Evolutionary conservation across 2,113 vertebrate species (phyloP).

Genomic region (Ammodytes marinus): DNA sequence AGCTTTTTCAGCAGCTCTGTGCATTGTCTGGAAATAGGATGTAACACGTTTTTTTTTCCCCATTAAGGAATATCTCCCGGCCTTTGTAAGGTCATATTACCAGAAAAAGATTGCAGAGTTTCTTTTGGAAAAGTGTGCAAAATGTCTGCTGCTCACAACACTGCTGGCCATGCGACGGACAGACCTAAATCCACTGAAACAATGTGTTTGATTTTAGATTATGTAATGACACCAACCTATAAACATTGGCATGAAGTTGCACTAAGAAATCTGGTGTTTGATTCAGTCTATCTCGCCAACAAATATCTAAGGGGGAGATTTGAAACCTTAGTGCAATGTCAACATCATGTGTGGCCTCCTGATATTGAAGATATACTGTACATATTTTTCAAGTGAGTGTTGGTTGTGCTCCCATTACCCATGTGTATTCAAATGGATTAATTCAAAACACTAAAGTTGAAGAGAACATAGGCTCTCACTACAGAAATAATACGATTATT

Average conservation of each 20-base stretch:
- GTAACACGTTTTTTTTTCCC: slow-evolving; percentile 51
- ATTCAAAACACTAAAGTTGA: not conserved
- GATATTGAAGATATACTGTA: slow-evolving; percentile 1
- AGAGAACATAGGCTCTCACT: not conserved
- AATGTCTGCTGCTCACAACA: not conserved
- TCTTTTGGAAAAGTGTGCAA: slow-evolving; percentile 17
- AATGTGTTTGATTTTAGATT: not conserved
- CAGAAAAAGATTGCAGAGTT: slow-evolving; percentile 50
- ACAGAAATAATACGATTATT: not conserved
- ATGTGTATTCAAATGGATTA: not conserved
- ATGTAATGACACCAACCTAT: not conserved
- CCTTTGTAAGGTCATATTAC: slow-evolving; percentile 47
- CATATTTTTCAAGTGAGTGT: not conserved
- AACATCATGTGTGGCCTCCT: not conserved
- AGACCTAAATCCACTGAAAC: not conserved
- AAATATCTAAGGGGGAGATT: not conserved
- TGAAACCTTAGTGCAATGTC: slow-evolving; percentile 2
- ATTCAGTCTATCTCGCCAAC: too few relatives aligned
- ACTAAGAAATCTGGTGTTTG: not conserved
- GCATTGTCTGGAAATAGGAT: slow-evolving; percentile 60
- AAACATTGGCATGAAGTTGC: not conserved
- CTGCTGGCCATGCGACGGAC: not conserved
- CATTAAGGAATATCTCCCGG: slow-evolving; percentile 53
- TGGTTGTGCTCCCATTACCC: not conserved
- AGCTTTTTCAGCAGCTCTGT: slow-evolving; percentile 44